Percentiles rank a stretch among this genome's conserved stretches.
Evolutionary conservation across 64 coral and sea anemone species (phyloP).

Genomic region (Actinia equina): DNA sequence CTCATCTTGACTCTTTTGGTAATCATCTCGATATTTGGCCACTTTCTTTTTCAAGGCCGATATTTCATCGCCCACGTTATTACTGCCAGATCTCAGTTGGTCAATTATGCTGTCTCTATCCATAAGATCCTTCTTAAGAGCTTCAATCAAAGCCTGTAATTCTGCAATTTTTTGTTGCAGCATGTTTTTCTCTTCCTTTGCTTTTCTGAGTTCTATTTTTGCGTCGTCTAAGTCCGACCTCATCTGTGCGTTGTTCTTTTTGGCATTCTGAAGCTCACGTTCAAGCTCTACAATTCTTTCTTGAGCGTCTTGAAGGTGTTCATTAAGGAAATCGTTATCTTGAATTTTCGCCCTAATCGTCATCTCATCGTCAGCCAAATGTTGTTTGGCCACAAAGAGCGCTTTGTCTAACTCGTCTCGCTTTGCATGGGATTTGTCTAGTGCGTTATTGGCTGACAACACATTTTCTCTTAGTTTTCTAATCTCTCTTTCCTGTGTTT

Average conservation of each 20-base stretch:
- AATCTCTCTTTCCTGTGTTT: conserved; percentile 17
- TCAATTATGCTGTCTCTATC: conserved; percentile 53
- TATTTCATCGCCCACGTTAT: conserved; percentile 42
- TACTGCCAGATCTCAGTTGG: conserved; percentile 44
- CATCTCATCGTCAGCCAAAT: conserved; percentile 21
- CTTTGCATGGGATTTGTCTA: conserved; percentile 12
- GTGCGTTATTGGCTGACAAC: neutral
- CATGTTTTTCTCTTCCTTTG: conserved; percentile 54
- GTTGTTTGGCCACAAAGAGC: conserved; percentile 22
- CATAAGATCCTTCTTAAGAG: conserved; percentile 20
- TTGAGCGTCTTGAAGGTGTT: conserved; percentile 18
- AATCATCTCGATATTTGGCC: conserved; percentile 68
- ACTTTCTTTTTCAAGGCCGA: conserved; percentile 71
- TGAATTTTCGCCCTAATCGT: neutral
- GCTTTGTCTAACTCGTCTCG: conserved; percentile 35
- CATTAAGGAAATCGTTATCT: conserved; percentile 15
- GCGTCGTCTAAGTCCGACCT: conserved; percentile 46
- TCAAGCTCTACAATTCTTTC: conserved; percentile 19
- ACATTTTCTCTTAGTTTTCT: conserved; percentile 25
- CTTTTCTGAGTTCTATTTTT: conserved; percentile 58
- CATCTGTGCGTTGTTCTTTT: conserved; percentile 54
- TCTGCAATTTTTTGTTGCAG: conserved; percentile 34
- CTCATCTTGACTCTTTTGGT: conserved; percentile 62
- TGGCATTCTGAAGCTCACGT: conserved; percentile 34
- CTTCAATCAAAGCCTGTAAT: conserved; percentile 43